Evolutionary conservation across 2,797 vertebrate species (phyloP), one percentile per base, ranked within the genome.

Genomic region (Hypotaenidia okinawae): DNA sequence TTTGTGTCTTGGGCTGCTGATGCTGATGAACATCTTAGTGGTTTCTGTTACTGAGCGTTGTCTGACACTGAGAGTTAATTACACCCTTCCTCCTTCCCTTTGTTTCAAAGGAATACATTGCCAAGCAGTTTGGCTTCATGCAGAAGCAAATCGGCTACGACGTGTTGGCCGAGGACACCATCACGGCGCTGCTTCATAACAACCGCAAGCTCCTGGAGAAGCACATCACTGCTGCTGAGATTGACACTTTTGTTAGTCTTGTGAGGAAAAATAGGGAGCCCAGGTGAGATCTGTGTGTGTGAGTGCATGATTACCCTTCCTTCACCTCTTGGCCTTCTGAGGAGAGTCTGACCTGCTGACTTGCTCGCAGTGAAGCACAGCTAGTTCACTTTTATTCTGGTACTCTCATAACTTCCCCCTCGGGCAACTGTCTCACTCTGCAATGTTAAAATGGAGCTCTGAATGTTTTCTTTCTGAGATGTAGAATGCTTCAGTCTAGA

Each of bases 111-210:
- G 99, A 99, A 76, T 99, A 99, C 89, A 99, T 99, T 61, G 99
- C 99, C 67, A 99, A 99, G 97, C 99, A 99, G 98, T 99, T 99
- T 90, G 99, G 99, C 97, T 99, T 99, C 97, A 99, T 99, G 99
- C 99, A 99, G 97, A 99, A 99, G 96, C 99, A 99, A 98, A 99
- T 99, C 18, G 99, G 99, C 76, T 99, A 99, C 10, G 99, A 99
- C 5, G 99, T 99, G 43, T 91, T 99, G 98, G 99, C 99, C 0
- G 99, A 99, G 97, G 99, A 99, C 97, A 99, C 99, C 1, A 99
- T 99, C 94, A 99, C 99, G 0, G 99, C 99, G 17, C 97, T 99
- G 87, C 98, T 99, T 35, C 99, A 99, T 52, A 99, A 99, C 96
- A 99, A 99, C 94, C 98, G 99, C 69, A 99, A 99, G 95, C 98